These are phyloP conservation scores for Ranitomeya variabilis DNA, from an alignment of 2,113 vertebrate genomes.

Conservation along the genomic window DNA sequence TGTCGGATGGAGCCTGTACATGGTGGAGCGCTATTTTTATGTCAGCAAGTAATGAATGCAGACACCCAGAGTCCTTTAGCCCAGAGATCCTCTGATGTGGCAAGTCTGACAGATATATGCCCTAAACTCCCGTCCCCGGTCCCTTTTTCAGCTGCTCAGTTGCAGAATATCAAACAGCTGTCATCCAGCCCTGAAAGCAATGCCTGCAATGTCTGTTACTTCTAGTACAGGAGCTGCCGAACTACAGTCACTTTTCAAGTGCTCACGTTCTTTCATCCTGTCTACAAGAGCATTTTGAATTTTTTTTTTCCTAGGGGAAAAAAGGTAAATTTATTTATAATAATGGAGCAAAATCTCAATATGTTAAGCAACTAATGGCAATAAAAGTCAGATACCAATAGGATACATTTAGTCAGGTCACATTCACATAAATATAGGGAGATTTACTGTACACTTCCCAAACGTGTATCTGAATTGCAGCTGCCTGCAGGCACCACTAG, in stretches of 20 bases:
- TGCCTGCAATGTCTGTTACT: slow-evolving; percentile 62
- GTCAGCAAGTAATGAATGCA: neutral
- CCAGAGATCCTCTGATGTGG: slow-evolving; percentile 57
- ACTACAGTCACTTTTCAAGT: neutral
- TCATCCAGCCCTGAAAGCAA: slow-evolving; percentile 63
- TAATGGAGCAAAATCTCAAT: neutral
- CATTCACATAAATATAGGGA: too few relatives aligned
- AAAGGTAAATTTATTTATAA: neutral
- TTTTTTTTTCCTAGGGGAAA: neutral
- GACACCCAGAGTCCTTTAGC: slow-evolving; percentile 58
- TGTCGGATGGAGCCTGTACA: neutral
- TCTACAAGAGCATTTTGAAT: neutral
- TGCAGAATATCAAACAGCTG: slow-evolving; percentile 73
- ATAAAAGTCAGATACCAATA: neutral
- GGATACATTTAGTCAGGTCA: too few relatives aligned
- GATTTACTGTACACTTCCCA: neutral
- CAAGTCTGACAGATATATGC: slow-evolving; percentile 64
- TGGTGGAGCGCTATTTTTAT: neutral
- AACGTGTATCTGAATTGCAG: neutral
- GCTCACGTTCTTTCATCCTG: neutral
- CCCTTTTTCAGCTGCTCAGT: slow-evolving; percentile 82
- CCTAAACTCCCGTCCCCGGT: slow-evolving; percentile 61
- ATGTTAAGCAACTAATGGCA: neutral
- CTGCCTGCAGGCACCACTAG: neutral
- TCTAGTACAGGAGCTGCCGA: slow-evolving; percentile 60